Evolutionary conservation across 2,113 vertebrate genomes (phyloP).

Genomic region (Ptychochromis oligacanthus): DNA sequence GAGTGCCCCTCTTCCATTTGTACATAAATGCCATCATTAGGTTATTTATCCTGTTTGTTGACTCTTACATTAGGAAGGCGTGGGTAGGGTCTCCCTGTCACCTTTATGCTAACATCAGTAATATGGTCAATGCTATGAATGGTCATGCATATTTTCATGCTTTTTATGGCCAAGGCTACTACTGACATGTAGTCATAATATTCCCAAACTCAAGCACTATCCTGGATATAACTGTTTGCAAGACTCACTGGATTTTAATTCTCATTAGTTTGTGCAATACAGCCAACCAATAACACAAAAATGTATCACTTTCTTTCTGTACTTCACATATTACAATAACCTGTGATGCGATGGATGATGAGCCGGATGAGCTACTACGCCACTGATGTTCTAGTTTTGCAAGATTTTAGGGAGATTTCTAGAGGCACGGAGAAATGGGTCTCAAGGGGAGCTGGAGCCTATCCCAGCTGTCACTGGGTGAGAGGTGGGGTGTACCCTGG

Average conservation of each 20-base stretch:
- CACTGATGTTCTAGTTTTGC: background rate
- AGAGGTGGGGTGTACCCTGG: too few relatives aligned
- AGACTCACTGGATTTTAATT: background rate
- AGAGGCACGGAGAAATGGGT: background rate
- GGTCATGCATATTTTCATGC: too few relatives aligned
- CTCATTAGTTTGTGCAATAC: background rate
- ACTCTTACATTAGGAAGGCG: too few relatives aligned
- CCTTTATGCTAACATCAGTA: too few relatives aligned
- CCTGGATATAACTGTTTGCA: background rate
- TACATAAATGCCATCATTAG: too few relatives aligned
- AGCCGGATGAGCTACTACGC: background rate
- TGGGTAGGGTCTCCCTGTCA: too few relatives aligned
- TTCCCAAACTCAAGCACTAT: background rate
- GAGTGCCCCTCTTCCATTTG: too few relatives aligned
- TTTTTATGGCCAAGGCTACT: too few relatives aligned
- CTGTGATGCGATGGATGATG: background rate
- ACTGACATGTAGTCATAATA: too few relatives aligned
- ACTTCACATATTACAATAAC: background rate
- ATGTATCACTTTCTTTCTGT: background rate
- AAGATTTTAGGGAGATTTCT: background rate
- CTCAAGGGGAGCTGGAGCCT: background rate
- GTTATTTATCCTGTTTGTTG: too few relatives aligned
- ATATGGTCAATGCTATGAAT: too few relatives aligned
- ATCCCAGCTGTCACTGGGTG: background rate
- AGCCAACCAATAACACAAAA: background rate